These are phyloP conservation scores for Clusia tigrina DNA, from an alignment of 2,888 invertebrate species.

Conservation along the genomic window DNA sequence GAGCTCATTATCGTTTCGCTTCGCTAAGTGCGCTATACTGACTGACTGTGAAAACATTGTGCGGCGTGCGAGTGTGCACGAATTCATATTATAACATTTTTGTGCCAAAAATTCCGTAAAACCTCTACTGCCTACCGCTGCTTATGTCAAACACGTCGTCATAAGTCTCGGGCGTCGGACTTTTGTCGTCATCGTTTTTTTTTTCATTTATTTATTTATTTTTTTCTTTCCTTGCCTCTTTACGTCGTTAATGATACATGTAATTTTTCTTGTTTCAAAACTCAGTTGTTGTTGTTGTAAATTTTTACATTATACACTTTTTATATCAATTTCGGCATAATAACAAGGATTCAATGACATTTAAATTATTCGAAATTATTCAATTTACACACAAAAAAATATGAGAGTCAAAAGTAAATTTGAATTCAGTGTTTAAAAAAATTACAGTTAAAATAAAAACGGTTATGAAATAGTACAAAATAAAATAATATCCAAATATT, in stretches of 20 bases:
- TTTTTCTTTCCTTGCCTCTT: background rate
- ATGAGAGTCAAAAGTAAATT: too few species aligned
- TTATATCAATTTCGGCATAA: too few species aligned
- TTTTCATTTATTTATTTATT: constrained; percentile 4
- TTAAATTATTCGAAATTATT: too few species aligned
- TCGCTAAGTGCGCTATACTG: constrained; percentile 54
- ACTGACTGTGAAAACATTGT: constrained; percentile 29
- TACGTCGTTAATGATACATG: background rate
- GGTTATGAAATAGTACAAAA: background rate
- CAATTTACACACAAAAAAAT: too few species aligned
- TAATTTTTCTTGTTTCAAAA: too few species aligned
- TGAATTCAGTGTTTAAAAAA: background rate
- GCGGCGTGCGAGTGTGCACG: constrained; percentile 25
- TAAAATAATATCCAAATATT: background rate
- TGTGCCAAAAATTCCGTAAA: constrained; percentile 40
- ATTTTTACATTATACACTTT: too few species aligned
- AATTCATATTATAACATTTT: constrained; percentile 46
- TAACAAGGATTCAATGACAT: too few species aligned
- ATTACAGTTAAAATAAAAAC: background rate
- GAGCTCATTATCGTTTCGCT: constrained; percentile 62
- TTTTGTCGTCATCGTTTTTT: background rate
- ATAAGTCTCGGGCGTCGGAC: background rate
- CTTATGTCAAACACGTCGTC: constrained; percentile 38
- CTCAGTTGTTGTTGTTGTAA: too few species aligned
- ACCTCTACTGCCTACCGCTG: constrained; percentile 36